phyloP scores from a whole-genome alignment of 1,140 invertebrate genomes.

The Geopemphigus sp. region DNA sequence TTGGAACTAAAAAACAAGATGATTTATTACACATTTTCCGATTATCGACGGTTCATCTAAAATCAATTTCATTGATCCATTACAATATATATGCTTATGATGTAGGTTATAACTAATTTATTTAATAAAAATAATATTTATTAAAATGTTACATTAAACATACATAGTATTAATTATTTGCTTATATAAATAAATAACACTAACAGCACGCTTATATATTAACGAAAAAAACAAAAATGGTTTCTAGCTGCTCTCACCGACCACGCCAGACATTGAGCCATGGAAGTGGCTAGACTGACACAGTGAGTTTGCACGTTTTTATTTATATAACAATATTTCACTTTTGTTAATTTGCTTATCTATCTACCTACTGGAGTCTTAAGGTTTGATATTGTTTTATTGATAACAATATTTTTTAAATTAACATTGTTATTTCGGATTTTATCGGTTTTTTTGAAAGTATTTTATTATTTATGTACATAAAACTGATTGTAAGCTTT shows the following conservation, averaged over 20 bases:
- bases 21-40: too few species aligned
- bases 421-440: too few species aligned
- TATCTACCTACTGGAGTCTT: neutral
- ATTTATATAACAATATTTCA: neutral
- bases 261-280: slow-evolving; percentile 62
- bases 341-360: slow-evolving; percentile 17
- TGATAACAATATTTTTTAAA: too few species aligned
- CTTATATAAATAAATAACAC: slow-evolving; percentile 46
- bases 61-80: too few species aligned
- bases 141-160: neutral
- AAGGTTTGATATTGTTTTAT: neutral
- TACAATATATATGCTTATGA: neutral
- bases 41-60: too few species aligned
- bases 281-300: slow-evolving; percentile 70
- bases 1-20: too few species aligned
- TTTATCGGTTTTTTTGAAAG: too few species aligned
- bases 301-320: slow-evolving; percentile 43
- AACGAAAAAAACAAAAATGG: slow-evolving; percentile 39
- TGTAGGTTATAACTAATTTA: neutral
- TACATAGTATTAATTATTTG: neutral
- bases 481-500: too few species aligned
- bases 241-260: slow-evolving; percentile 52
- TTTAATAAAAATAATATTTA: neutral
- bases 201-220: slow-evolving; percentile 49
- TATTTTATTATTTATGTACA: too few species aligned